A percentile compares a stretch with the other conserved stretches of the same genome.
Conservation (phyloP, 2,113 vertebrate genomes). For the Heterochromis multidens region DNA sequence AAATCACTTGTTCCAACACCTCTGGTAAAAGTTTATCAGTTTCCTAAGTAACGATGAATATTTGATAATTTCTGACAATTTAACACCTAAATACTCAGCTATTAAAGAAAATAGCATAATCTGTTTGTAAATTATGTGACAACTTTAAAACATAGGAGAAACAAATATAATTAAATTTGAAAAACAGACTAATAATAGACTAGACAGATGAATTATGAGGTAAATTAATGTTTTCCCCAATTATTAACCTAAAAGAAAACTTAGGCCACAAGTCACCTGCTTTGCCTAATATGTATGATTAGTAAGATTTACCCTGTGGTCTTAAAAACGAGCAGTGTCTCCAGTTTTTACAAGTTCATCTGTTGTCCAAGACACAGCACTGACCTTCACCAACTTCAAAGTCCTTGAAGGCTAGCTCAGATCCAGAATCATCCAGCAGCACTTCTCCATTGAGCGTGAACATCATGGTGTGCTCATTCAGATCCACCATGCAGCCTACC, state of each 20-base stretch:
- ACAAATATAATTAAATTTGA: neutral
- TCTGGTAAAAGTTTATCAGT: neutral
- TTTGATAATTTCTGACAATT: neutral
- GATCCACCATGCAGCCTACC: slow-evolving; percentile 94
- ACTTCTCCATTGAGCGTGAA: slow-evolving; percentile 96
- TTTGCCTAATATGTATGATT: neutral
- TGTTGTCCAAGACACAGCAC: slow-evolving; percentile 24
- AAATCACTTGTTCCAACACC: neutral
- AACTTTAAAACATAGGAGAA: neutral
- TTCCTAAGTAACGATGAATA: neutral
- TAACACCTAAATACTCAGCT: neutral
- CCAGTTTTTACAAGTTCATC: neutral
- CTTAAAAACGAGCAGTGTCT: neutral
- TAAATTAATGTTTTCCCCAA: neutral
- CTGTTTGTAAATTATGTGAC: neutral
- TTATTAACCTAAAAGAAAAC: neutral
- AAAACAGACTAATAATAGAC: neutral
- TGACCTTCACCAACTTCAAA: slow-evolving; percentile 89
- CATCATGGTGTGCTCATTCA: slow-evolving; percentile 94
- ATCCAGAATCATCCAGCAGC: slow-evolving; percentile 92
- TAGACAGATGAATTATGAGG: neutral
- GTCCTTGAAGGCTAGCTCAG: slow-evolving; percentile 94
- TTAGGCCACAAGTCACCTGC: neutral
- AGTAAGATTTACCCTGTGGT: neutral
- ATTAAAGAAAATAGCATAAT: neutral